Evolutionary conservation across 1,140 invertebrate genomes (phyloP).

Genomic region (Conus ventricosus): DNA sequence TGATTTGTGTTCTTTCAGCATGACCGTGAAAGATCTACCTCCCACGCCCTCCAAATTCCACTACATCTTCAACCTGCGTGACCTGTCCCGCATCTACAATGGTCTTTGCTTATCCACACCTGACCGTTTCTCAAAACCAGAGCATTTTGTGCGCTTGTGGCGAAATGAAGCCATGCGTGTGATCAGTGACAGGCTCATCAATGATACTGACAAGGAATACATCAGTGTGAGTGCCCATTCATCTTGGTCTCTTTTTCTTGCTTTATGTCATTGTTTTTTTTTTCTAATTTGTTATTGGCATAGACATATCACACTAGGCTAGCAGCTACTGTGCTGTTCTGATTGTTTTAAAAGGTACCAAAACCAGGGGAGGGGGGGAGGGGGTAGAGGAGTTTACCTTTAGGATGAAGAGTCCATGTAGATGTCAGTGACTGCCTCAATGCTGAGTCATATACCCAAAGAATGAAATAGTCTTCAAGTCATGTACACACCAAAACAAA

Average conservation of each 20-base stretch:
- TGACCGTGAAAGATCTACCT: conserved; percentile 85
- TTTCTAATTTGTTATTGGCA: not conserved
- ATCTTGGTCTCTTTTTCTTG: not conserved
- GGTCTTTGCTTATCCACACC: conserved; percentile 86
- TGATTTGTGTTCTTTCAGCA: conserved; percentile 43
- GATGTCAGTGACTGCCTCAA: too few relatives aligned
- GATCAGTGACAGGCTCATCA: conserved; percentile 90
- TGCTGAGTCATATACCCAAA: too few relatives aligned
- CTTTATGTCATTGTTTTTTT: too few relatives aligned
- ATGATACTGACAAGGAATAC: conserved; percentile 76
- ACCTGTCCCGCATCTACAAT: conserved; percentile 87
- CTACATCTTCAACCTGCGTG: conserved; percentile 94
- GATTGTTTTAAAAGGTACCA: too few relatives aligned
- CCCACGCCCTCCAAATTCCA: conserved; percentile 95
- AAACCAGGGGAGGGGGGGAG: too few relatives aligned
- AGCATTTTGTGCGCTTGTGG: conserved; percentile 89
- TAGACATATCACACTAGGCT: too few relatives aligned
- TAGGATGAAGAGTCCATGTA: too few relatives aligned
- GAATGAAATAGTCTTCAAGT: too few relatives aligned
- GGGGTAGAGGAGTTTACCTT: too few relatives aligned
- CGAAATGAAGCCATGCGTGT: conserved; percentile 91
- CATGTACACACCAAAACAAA: too few relatives aligned
- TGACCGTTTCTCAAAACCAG: conserved; percentile 79
- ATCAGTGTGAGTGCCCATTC: conserved; percentile 65
- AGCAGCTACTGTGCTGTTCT: too few relatives aligned